These are phyloP conservation scores for Pimpla rufipes DNA, from an alignment of 2,888 invertebrate species.

Conservation along the genomic window DNA sequence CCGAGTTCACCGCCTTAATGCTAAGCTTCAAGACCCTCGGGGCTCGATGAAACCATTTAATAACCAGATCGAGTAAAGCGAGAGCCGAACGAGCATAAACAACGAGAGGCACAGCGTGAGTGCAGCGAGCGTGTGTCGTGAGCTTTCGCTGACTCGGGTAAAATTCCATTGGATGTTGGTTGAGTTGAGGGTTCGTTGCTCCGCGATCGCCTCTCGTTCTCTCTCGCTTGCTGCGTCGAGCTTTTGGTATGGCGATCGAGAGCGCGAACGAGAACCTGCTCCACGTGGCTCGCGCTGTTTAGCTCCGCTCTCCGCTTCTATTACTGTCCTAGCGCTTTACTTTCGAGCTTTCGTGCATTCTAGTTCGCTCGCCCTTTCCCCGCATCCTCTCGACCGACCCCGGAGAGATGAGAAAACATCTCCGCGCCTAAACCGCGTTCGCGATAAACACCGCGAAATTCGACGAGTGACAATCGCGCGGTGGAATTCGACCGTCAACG, in stretches of 20 bases:
- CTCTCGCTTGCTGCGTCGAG: not conserved
- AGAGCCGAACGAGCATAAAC: not conserved
- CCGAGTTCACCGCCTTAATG: not conserved
- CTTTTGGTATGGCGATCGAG: slow-evolving; percentile 4
- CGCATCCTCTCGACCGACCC: no score
- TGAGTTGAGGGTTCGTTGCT: slow-evolving; percentile 32
- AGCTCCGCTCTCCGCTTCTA: slow-evolving; percentile 15
- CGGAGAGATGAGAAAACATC: no score
- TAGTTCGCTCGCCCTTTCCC: not conserved
- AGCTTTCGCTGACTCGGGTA: slow-evolving; percentile 21
- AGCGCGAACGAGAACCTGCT: not conserved
- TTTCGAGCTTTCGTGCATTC: slow-evolving; percentile 10
- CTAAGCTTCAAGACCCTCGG: not conserved
- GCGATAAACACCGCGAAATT: slow-evolving; percentile 8
- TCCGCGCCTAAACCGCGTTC: slow-evolving; percentile 5
- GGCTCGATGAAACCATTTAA: not conserved
- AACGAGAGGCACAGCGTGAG: not conserved
- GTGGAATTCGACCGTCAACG: not conserved
- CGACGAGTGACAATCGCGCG: not conserved
- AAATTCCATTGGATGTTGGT: slow-evolving; percentile 29
- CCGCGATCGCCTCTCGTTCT: slow-evolving; percentile 20
- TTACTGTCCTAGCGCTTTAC: slow-evolving; percentile 28
- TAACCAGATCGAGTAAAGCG: not conserved
- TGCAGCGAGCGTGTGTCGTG: slow-evolving; percentile 23
- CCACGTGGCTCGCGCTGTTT: slow-evolving; percentile 4